phyloP scores from a whole-genome alignment of 2,113 vertebrate species.

The Castor canadensis region DNA sequence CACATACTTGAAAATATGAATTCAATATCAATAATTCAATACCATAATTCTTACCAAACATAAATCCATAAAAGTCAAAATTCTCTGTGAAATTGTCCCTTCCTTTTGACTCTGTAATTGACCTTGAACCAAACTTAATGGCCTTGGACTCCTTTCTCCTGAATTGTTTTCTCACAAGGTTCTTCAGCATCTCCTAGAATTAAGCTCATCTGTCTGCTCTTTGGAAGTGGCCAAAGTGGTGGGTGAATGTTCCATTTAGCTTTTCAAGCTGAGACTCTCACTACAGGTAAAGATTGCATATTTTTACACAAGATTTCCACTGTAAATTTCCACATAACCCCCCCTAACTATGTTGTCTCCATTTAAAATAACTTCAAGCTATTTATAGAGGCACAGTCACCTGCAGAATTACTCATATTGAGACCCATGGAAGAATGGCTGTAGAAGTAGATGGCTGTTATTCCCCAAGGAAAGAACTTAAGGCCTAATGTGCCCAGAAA shows the following conservation, averaged over 20 bases:
- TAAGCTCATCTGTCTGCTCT: background rate
- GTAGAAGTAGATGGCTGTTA: background rate
- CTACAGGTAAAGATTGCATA: background rate
- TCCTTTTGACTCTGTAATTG: background rate
- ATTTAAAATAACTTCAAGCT: conserved; percentile 33
- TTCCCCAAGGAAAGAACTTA: conserved; percentile 45
- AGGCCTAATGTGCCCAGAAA: conserved; percentile 54
- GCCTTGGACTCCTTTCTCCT: background rate
- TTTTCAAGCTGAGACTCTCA: background rate
- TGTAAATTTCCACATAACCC: conserved; percentile 50
- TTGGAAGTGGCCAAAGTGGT: background rate
- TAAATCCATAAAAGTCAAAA: background rate
- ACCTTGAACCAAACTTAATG: background rate
- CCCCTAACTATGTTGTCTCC: background rate
- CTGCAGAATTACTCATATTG: background rate
- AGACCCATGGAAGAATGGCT: background rate
- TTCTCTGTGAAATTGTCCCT: background rate
- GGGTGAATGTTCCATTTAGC: background rate
- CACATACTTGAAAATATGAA: background rate
- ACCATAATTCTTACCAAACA: background rate
- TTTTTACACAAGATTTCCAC: conserved; percentile 19
- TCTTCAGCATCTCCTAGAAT: background rate
- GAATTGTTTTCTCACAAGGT: background rate
- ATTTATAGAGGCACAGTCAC: conserved; percentile 31
- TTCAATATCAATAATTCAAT: no score